Percentiles rank a stretch among this genome's conserved stretches.
These are phyloP conservation scores for Deroplatys truncata DNA, from an alignment of 2,888 invertebrate genomes.

Conservation along the genomic window DNA sequence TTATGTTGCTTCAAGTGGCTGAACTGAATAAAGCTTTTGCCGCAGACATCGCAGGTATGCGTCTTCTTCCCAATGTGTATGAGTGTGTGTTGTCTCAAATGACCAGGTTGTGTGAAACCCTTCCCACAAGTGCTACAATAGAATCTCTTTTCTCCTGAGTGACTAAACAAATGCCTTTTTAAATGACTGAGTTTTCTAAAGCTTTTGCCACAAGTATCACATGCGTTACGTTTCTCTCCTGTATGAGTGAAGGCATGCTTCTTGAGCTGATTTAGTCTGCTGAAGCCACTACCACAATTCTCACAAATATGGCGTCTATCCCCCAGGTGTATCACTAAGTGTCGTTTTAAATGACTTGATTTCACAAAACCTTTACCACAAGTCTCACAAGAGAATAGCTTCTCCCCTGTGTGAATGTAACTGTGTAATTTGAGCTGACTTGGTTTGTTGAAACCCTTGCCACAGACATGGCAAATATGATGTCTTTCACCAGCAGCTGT, in stretches of 20 bases:
- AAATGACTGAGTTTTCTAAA: neutral
- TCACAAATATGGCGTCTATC: neutral
- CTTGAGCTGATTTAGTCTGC: neutral
- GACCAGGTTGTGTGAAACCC: neutral
- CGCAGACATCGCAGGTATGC: neutral
- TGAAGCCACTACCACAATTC: neutral
- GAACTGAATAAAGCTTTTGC: neutral
- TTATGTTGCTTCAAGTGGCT: neutral
- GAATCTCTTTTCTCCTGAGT: neutral
- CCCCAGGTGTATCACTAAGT: neutral
- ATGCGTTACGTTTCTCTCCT: neutral
- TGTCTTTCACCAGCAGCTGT: neutral
- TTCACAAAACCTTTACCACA: neutral
- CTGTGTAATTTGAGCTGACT: neutral
- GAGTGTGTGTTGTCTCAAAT: neutral
- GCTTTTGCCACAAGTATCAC: neutral
- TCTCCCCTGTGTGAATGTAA: neutral
- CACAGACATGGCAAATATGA: neutral
- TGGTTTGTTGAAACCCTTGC: neutral
- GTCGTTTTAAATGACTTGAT: neutral
- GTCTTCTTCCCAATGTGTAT: neutral
- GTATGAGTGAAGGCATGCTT: neutral
- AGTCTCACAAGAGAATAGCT: neutral
- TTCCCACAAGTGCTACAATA: neutral
- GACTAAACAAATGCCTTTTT: neutral